Conservation (phyloP, 2,888 invertebrate genomes). For the Chloromyia formosa region DNA sequence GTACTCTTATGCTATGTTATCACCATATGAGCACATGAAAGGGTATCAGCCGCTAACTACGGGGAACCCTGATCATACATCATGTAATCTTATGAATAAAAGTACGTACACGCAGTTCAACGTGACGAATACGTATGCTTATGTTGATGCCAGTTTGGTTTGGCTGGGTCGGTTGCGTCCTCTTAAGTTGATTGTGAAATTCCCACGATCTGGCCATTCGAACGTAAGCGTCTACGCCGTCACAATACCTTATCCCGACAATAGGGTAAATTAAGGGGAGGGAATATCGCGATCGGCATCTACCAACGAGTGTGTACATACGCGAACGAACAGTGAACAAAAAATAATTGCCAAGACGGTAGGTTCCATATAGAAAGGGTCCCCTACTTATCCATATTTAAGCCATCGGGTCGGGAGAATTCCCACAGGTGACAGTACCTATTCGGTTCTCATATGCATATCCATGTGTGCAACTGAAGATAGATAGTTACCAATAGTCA, state of each 20-base stretch:
- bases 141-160: too few species aligned
- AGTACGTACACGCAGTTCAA: not conserved
- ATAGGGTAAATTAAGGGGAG: slow-evolving; percentile 31
- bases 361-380: too few species aligned
- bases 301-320: not conserved
- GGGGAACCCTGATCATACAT: not conserved
- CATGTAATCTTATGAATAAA: not conserved
- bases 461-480: too few species aligned
- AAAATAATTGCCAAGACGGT: too few species aligned
- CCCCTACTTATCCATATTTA: not conserved
- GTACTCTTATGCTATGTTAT: slow-evolving; percentile 36
- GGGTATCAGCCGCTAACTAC: not conserved
- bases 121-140: not conserved
- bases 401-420: not conserved
- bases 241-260: slow-evolving; percentile 23
- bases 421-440: slow-evolving; percentile 29
- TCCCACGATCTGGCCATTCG: slow-evolving; percentile 38
- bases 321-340: not conserved
- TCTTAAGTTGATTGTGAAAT: slow-evolving; percentile 8
- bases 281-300: slow-evolving; percentile 26
- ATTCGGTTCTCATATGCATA: too few species aligned
- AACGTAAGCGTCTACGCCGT: not conserved
- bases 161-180: not conserved
- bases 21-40: not conserved
- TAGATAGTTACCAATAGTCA: too few species aligned